Percentiles rank a stretch among this genome's conserved stretches.
phyloP scores from a whole-genome alignment of 2,888 invertebrate genomes.

The Augochlorella aurata region DNA sequence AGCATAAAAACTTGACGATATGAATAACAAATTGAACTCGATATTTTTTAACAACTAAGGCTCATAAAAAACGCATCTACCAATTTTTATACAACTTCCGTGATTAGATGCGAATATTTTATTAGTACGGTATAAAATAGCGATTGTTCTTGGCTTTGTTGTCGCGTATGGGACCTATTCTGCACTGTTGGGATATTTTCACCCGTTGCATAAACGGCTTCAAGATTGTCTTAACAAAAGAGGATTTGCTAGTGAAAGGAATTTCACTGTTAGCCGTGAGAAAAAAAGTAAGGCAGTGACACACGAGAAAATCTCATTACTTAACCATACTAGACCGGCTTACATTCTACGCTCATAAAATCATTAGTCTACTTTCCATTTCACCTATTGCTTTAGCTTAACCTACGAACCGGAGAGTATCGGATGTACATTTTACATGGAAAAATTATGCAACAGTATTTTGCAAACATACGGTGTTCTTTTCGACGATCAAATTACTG shows the following conservation, averaged over 20 bases:
- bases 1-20: neutral
- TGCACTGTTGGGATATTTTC: constrained; percentile 16
- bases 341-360: constrained; percentile 31
- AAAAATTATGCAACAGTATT: neutral
- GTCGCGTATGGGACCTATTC: neutral
- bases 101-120: neutral
- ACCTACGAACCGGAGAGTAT: neutral
- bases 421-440: neutral
- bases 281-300: constrained; percentile 52
- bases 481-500: neutral
- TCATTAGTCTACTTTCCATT: constrained; percentile 31
- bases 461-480: neutral
- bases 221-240: constrained; percentile 48
- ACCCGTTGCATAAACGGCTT: constrained; percentile 44
- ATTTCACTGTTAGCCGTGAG: constrained; percentile 52
- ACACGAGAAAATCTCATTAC: constrained; percentile 60
- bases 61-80: neutral
- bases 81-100: neutral
- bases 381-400: neutral
- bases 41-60: neutral
- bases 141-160: neutral
- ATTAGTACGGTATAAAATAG: neutral
- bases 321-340: constrained; percentile 28
- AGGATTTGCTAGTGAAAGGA: constrained; percentile 50
- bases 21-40: neutral